Evolutionary conservation across 23 tunicate genomes (phyloP).

Genomic region (Halocynthia roretzi): DNA sequence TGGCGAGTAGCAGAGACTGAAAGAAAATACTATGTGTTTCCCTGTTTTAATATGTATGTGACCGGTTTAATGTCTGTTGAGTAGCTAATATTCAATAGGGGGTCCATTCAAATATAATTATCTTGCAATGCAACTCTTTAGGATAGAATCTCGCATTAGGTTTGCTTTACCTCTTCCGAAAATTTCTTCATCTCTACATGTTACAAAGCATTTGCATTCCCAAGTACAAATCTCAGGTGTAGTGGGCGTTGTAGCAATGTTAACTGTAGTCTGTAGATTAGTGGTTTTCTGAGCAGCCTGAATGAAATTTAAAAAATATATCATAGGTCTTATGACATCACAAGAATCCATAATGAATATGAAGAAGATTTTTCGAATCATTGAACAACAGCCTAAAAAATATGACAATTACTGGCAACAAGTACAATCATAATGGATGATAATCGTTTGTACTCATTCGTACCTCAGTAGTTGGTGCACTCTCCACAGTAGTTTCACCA

Average conservation of each 20-base stretch:
- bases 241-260: slow-evolving; percentile 10
- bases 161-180: slow-evolving; percentile 45
- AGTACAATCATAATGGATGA: too few relatives aligned
- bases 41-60: too few relatives aligned
- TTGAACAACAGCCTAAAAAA: background rate
- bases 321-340: background rate
- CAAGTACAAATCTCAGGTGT: slow-evolving; percentile 43
- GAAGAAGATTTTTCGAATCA: background rate
- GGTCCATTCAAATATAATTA: too few relatives aligned
- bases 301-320: background rate
- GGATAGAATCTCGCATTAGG: background rate
- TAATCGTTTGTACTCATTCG: too few relatives aligned
- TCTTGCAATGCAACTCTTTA: background rate
- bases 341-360: background rate
- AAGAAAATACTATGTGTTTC: too few relatives aligned
- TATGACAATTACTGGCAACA: too few relatives aligned
- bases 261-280: background rate
- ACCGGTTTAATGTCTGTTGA: too few relatives aligned
- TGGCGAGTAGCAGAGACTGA: too few relatives aligned
- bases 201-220: slow-evolving; percentile 85
- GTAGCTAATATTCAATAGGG: too few relatives aligned
- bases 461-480: slow-evolving; percentile 3
- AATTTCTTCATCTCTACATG: slow-evolving; percentile 52
- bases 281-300: background rate
- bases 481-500: slow-evolving; percentile 25